phyloP scores from a whole-genome alignment of 2,113 vertebrate species.

The Apistogramma diplotaenia region DNA sequence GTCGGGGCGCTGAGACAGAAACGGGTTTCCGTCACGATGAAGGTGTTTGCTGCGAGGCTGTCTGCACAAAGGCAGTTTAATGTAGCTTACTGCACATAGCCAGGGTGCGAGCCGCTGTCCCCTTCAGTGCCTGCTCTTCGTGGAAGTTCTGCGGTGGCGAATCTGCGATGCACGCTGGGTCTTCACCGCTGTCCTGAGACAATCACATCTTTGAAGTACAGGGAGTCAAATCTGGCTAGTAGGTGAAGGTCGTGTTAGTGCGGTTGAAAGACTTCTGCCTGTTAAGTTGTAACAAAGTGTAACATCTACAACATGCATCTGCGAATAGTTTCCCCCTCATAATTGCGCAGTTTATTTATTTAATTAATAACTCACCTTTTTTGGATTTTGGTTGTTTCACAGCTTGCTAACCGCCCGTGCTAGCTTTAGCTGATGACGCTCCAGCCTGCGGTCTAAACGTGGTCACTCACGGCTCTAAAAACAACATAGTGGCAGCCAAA shows the following conservation, averaged over 20 bases:
- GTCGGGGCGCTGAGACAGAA: background rate
- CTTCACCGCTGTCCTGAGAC: background rate
- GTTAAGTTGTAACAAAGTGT: no score
- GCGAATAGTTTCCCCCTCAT: background rate
- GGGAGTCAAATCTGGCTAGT: background rate
- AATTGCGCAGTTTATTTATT: no score
- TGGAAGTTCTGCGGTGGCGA: background rate
- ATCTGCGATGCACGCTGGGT: no score
- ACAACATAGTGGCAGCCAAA: no score
- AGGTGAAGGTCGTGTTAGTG: no score
- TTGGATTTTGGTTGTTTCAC: no score
- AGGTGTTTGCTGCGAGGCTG: background rate
- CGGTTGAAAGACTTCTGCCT: background rate
- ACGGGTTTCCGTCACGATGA: background rate
- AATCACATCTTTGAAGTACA: no score
- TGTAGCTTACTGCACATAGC: background rate
- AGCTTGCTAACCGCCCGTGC: no score
- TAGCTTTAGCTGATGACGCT: background rate
- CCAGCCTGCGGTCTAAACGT: background rate
- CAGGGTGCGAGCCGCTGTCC: background rate
- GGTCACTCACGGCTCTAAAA: background rate
- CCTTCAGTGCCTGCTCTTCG: background rate
- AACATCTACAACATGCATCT: background rate
- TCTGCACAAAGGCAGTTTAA: background rate
- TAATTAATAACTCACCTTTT: no score